Evolutionary conservation across 2,113 vertebrate species (phyloP).

Genomic region (Perca schrenkii): DNA sequence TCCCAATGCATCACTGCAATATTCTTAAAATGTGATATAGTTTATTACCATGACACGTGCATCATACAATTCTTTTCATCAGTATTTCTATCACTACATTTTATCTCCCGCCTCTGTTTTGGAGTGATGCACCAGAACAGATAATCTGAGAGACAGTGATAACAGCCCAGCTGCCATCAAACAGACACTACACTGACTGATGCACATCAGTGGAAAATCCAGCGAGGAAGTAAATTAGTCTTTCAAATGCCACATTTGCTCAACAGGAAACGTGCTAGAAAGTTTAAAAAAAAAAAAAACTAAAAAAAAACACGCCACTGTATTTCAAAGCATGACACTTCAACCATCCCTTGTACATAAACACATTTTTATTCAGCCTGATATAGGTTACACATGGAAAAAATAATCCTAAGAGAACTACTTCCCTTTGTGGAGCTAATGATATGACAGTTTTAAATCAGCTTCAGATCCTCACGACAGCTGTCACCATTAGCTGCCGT

Average conservation of each 20-base stretch:
- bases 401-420: constrained; percentile 71
- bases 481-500: constrained; percentile 62
- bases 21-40: background rate
- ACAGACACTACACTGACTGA: background rate
- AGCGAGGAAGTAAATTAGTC: background rate
- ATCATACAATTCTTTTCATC: background rate
- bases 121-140: background rate
- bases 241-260: background rate
- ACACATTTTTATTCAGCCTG: constrained; percentile 80
- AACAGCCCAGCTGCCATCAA: background rate
- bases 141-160: too few species aligned
- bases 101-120: background rate
- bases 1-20: background rate
- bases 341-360: constrained; percentile 72
- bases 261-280: background rate
- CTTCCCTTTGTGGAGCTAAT: constrained; percentile 78
- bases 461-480: constrained; percentile 64
- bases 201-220: background rate
- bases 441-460: constrained; percentile 72
- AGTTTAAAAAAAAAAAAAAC: too few species aligned
- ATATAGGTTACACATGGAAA: constrained; percentile 77
- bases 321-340: constrained; percentile 43
- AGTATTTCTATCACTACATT: background rate
- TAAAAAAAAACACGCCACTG: background rate
- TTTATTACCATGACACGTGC: too few species aligned